Conservation (phyloP, 2,113 vertebrate genomes). For the Neoarius graeffei region DNA sequence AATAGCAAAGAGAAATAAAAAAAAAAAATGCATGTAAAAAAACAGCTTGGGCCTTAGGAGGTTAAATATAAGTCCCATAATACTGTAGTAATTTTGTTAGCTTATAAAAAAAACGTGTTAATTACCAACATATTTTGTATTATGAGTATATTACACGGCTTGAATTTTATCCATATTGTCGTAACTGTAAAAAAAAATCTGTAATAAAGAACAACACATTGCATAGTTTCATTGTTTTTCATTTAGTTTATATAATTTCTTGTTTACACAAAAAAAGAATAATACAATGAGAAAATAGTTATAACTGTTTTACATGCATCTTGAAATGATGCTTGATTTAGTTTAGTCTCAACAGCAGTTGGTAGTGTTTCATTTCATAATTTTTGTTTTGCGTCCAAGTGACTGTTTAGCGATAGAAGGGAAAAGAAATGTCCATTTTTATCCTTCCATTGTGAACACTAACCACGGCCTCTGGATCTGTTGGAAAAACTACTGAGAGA, state of each 20-base stretch:
- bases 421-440: constrained; percentile 74
- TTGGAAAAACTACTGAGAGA: constrained; percentile 69
- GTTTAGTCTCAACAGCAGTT: constrained; percentile 45
- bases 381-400: constrained; percentile 53
- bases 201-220: neutral
- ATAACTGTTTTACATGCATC: constrained; percentile 64
- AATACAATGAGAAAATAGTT: constrained; percentile 42
- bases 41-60: no score
- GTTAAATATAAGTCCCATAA: neutral
- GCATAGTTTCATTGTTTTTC: neutral
- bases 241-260: constrained; percentile 33
- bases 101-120: neutral
- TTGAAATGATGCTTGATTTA: constrained; percentile 40
- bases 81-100: neutral
- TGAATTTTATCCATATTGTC: neutral
- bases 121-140: neutral
- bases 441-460: constrained; percentile 74
- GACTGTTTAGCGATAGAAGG: constrained; percentile 66
- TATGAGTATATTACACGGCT: neutral
- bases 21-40: no score
- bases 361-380: constrained; percentile 58
- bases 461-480: constrained; percentile 64
- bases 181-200: neutral
- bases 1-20: no score
- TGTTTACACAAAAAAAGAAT: constrained; percentile 50